Conservation (phyloP, 2,888 invertebrate species). For the Pollenia angustigena region DNA sequence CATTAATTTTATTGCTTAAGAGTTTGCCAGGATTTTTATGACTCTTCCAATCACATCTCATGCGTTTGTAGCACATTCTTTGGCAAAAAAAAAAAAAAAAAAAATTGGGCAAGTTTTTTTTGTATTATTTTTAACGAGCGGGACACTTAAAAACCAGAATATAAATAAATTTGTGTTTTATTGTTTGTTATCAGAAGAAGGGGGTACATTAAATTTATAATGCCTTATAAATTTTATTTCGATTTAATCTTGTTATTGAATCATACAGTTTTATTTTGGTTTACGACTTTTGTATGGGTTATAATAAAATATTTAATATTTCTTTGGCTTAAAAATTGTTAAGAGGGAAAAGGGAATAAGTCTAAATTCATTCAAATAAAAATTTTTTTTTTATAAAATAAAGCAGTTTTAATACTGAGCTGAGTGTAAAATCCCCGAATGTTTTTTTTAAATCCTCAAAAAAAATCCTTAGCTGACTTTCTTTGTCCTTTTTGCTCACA, state of each 20-base stretch:
- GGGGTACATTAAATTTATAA: constrained; percentile 48
- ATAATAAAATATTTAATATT: background rate
- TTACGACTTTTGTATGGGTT: constrained; percentile 37
- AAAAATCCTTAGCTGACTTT: too few relatives aligned
- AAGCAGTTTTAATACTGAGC: too few relatives aligned
- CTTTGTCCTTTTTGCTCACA: too few relatives aligned
- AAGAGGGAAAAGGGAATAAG: constrained; percentile 24
- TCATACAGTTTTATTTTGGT: constrained; percentile 38
- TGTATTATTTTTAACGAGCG: constrained; percentile 37
- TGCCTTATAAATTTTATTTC: constrained; percentile 62
- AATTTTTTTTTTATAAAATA: background rate
- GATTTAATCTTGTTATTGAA: constrained; percentile 47
- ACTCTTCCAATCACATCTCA: constrained; percentile 1
- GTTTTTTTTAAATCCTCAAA: too few relatives aligned
- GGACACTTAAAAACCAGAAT: constrained; percentile 41
- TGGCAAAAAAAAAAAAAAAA: constrained; percentile 4
- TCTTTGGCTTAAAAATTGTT: background rate
- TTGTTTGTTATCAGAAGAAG: constrained; percentile 19
- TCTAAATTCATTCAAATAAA: background rate
- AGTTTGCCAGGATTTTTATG: constrained; percentile 32
- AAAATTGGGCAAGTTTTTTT: constrained; percentile 13
- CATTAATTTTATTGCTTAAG: constrained; percentile 24
- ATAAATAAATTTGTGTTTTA: constrained; percentile 56
- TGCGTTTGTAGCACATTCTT: background rate
- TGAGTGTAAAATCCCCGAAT: too few relatives aligned